Evolutionary conservation across 1,140 invertebrate species (phyloP).

Genomic region (Limonius californicus): DNA sequence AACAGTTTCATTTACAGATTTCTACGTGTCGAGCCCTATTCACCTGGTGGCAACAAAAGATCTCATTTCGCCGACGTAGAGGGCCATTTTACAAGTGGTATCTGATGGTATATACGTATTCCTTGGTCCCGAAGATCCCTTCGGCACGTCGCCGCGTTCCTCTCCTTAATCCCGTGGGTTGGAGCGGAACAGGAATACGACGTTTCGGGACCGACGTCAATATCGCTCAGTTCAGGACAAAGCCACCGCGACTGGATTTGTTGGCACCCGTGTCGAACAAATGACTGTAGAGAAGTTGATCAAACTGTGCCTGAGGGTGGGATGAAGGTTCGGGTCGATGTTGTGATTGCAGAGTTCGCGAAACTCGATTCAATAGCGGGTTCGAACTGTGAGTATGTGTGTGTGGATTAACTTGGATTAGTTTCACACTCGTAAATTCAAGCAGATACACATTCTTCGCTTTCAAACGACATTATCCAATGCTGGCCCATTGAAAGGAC

Average conservation of each 20-base stretch:
- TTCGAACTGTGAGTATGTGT: not conserved
- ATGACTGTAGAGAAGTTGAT: conserved; percentile 45
- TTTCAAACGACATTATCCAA: too few relatives aligned
- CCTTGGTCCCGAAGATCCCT: not conserved
- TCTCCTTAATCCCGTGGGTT: not conserved
- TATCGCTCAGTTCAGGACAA: conserved; percentile 31
- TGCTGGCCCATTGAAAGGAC: too few relatives aligned
- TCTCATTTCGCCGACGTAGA: conserved; percentile 24
- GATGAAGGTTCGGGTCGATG: conserved; percentile 22
- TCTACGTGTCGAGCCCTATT: conserved; percentile 29
- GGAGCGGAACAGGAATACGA: conserved; percentile 20
- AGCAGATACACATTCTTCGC: not conserved
- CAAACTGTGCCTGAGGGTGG: conserved; percentile 39
- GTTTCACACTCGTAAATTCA: conserved; percentile 7
- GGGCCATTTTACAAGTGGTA: conserved; percentile 30
- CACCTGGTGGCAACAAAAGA: conserved; percentile 29
- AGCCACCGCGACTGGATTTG: conserved; percentile 42
- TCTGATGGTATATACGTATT: conserved; percentile 16
- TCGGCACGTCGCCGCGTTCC: not conserved
- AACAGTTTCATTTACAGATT: conserved; percentile 37
- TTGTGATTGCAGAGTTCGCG: conserved; percentile 11
- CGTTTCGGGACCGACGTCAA: conserved; percentile 23
- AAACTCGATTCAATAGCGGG: conserved; percentile 9
- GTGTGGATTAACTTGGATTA: conserved; percentile 8
- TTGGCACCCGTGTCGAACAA: conserved; percentile 46